phyloP scores from a whole-genome alignment of 2,888 invertebrate species.

The Mechanitis messenoides region DNA sequence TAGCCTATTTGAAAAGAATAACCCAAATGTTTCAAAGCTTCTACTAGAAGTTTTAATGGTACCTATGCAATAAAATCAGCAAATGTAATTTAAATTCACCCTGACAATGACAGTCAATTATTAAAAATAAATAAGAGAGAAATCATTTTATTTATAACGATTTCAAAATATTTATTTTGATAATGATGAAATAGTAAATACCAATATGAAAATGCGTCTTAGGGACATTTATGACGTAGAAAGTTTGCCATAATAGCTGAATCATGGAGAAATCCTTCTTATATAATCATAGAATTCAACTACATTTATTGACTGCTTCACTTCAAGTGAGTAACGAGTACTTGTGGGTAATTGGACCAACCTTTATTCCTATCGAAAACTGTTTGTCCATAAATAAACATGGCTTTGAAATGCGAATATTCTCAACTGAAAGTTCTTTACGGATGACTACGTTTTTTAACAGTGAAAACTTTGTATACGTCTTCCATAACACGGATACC shows the following conservation, averaged over 20 bases:
- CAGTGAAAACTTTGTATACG: too few relatives aligned
- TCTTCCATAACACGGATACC: too few relatives aligned
- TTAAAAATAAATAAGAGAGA: neutral
- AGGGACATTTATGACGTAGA: constrained; percentile 5
- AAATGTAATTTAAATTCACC: too few relatives aligned
- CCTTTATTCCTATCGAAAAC: neutral
- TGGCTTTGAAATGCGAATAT: too few relatives aligned
- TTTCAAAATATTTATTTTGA: neutral
- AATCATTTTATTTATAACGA: neutral
- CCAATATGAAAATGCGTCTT: neutral
- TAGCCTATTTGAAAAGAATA: too few relatives aligned
- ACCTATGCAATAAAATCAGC: too few relatives aligned
- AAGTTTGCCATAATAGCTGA: constrained; percentile 12
- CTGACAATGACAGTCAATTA: too few relatives aligned
- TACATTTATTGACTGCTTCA: constrained; percentile 1
- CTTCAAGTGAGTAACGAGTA: neutral
- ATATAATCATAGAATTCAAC: constrained; percentile 10
- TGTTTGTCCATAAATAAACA: too few relatives aligned
- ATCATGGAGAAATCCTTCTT: constrained; percentile 20
- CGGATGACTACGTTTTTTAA: too few relatives aligned
- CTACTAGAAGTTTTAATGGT: too few relatives aligned
- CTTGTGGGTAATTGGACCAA: neutral
- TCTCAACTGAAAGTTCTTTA: too few relatives aligned
- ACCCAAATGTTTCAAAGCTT: too few relatives aligned
- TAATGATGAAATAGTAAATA: neutral